Evolutionary conservation across 2,888 invertebrate species (phyloP).

Genomic region (Eupithecia centaureata): DNA sequence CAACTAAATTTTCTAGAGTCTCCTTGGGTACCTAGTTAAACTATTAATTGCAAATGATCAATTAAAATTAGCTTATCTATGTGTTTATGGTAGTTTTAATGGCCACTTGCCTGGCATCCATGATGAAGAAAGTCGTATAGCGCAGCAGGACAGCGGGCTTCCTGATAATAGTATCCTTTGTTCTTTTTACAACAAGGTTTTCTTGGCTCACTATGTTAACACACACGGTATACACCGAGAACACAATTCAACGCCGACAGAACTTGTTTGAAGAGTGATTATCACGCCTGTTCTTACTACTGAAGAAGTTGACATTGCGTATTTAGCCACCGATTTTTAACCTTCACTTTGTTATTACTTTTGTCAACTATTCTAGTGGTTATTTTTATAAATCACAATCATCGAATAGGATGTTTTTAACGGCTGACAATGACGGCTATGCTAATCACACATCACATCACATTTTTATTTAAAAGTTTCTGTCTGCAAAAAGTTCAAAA

Average conservation of each 20-base stretch:
- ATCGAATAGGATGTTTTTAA: constrained; percentile 21
- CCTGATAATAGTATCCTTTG: constrained; percentile 62
- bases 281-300: constrained; percentile 72
- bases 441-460: constrained; percentile 1
- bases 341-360: constrained; percentile 72
- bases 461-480: not conserved
- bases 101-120: constrained; percentile 68
- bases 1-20: not conserved
- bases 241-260: constrained; percentile 64
- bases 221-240: constrained; percentile 64
- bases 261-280: constrained; percentile 78
- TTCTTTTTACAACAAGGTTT: constrained; percentile 63
- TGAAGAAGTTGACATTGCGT: constrained; percentile 80
- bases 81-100: constrained; percentile 40
- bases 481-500: not conserved
- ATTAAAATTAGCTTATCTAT: constrained; percentile 36
- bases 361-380: constrained; percentile 56
- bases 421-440: not conserved
- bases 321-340: constrained; percentile 72
- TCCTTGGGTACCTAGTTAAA: constrained; percentile 3
- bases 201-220: constrained; percentile 70
- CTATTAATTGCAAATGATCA: constrained; percentile 20
- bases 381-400: constrained; percentile 59
- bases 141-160: constrained; percentile 49
- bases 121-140: constrained; percentile 55